Conservation (phyloP, 2,888 invertebrate genomes). For the Mythimna loreyi region DNA sequence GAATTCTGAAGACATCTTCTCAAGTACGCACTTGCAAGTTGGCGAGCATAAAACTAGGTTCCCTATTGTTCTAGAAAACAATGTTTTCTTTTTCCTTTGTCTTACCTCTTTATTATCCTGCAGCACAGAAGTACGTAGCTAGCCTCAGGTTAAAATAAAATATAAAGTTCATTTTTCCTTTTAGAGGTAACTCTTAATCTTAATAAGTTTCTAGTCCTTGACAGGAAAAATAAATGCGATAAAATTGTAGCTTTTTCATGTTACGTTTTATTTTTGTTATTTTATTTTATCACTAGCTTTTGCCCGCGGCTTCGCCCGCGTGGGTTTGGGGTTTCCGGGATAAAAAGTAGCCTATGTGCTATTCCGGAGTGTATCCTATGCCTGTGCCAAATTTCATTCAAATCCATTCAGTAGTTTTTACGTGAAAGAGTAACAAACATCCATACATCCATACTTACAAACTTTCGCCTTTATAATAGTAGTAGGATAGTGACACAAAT, state of each 20-base stretch:
- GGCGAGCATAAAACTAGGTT: conserved; percentile 41
- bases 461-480: too few species aligned
- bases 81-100: conserved; percentile 57
- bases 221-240: neutral
- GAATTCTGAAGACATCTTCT: conserved; percentile 23
- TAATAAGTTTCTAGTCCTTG: neutral
- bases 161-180: conserved; percentile 19
- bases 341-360: too few species aligned
- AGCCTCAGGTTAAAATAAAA: conserved; percentile 23
- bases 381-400: too few species aligned
- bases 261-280: neutral
- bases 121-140: conserved; percentile 17
- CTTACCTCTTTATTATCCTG: conserved; percentile 52
- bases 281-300: too few species aligned
- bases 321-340: too few species aligned
- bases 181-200: neutral
- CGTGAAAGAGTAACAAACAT: too few species aligned
- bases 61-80: conserved; percentile 56
- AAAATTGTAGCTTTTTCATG: neutral
- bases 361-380: too few species aligned
- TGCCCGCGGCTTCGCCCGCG: too few species aligned
- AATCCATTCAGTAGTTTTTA: too few species aligned
- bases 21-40: conserved; percentile 35
- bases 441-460: too few species aligned
- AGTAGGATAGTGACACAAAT: too few species aligned